Conservation (phyloP, 2,113 vertebrate species). For the Sylvia atricapilla region DNA sequence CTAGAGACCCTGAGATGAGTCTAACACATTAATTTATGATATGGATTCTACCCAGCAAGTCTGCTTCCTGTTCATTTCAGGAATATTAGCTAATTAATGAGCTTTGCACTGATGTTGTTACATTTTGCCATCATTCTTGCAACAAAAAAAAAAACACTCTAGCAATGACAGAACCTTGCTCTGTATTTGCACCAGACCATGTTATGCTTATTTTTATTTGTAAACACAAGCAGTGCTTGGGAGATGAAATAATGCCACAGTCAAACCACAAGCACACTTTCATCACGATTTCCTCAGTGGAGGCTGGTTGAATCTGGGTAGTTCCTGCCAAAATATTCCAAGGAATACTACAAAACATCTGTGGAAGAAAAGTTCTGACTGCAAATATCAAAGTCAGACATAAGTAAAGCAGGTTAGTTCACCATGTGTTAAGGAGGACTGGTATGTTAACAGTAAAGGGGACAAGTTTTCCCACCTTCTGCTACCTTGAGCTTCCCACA, state of each 20-base stretch:
- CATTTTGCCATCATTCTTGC: background rate
- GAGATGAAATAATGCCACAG: background rate
- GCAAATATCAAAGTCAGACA: background rate
- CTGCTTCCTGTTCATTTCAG: background rate
- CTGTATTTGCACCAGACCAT: background rate
- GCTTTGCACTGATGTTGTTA: background rate
- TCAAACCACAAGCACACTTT: background rate
- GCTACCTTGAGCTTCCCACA: background rate
- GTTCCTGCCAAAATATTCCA: background rate
- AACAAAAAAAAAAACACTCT: background rate
- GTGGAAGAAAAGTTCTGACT: background rate
- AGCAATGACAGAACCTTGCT: background rate
- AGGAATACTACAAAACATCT: background rate
- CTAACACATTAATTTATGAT: background rate
- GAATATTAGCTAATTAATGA: background rate
- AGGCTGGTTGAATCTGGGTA: background rate
- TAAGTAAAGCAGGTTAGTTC: fast-evolving
- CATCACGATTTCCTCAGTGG: background rate
- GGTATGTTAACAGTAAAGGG: background rate
- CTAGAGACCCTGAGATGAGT: background rate
- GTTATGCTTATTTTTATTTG: background rate
- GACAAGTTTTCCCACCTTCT: background rate
- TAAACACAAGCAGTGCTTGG: background rate
- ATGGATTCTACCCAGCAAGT: background rate
- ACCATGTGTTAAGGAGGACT: background rate